phyloP scores from a whole-genome alignment of 1,140 invertebrate genomes.

The Heliconius eleuchia region DNA sequence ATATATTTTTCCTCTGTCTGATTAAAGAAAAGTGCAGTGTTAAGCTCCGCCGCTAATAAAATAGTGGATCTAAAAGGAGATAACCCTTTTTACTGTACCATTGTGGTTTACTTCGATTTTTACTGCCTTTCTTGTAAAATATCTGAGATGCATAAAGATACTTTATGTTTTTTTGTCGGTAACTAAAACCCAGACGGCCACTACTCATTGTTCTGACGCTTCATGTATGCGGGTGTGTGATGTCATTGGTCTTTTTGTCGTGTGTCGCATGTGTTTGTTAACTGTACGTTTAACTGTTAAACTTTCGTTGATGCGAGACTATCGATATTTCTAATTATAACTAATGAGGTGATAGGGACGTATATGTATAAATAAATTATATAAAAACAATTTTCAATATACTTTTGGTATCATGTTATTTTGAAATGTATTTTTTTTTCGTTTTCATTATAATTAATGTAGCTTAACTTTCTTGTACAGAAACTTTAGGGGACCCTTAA shows the following conservation, averaged over 20 bases:
- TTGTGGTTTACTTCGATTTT: no score
- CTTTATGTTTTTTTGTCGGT: not conserved
- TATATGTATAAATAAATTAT: not conserved
- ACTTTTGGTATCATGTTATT: not conserved
- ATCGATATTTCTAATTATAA: conserved; percentile 5
- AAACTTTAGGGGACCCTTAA: no score
- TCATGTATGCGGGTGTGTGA: conserved; percentile 27
- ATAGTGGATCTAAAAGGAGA: no score
- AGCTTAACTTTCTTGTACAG: no score
- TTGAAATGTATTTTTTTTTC: no score
- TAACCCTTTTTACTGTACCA: no score
- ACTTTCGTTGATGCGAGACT: conserved; percentile 13
- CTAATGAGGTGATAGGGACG: conserved; percentile 28
- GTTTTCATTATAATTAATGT: no score
- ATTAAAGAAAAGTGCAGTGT: no score
- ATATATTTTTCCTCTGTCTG: no score
- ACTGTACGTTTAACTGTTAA: conserved; percentile 17
- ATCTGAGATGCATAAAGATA: not conserved
- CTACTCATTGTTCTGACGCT: conserved; percentile 8
- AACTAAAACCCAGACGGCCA: not conserved
- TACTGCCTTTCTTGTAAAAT: no score
- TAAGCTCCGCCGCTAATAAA: no score
- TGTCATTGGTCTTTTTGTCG: conserved; percentile 35
- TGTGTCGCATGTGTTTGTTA: conserved; percentile 33
- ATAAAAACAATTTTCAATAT: not conserved